Evolutionary conservation across 2,888 invertebrate species (phyloP).

Genomic region (Loripinus fragilis): DNA sequence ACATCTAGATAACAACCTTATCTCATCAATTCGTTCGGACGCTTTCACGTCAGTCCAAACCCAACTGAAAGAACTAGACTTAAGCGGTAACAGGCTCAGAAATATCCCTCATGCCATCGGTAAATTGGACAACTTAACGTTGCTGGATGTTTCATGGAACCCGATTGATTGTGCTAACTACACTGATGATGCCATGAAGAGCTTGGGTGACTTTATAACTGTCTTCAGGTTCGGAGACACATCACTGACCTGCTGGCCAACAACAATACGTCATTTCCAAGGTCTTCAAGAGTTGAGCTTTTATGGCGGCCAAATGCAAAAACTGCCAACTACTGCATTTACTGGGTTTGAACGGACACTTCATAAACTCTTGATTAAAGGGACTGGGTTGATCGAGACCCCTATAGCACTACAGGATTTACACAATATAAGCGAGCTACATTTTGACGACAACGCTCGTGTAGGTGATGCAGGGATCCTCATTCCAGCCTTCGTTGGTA

Average conservation of each 20-base stretch:
- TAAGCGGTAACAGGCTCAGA: slow-evolving; percentile 42
- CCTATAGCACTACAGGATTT: slow-evolving; percentile 60
- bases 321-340: slow-evolving; percentile 54
- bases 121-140: slow-evolving; percentile 34
- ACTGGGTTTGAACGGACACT: slow-evolving; percentile 60
- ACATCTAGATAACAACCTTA: slow-evolving; percentile 45
- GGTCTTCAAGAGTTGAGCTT: slow-evolving; percentile 45
- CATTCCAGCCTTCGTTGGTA: slow-evolving; percentile 58
- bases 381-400: slow-evolving; percentile 48
- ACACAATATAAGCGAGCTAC: slow-evolving; percentile 37
- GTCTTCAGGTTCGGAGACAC: slow-evolving; percentile 59
- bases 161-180: slow-evolving; percentile 29
- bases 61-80: slow-evolving; percentile 40
- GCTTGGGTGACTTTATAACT: slow-evolving; percentile 52
- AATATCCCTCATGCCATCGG: slow-evolving; percentile 34
- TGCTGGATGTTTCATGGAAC: slow-evolving; percentile 51
- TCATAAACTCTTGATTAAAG: slow-evolving; percentile 46
- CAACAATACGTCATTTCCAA: slow-evolving; percentile 51
- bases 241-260: slow-evolving; percentile 51
- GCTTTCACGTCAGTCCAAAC: slow-evolving; percentile 44
- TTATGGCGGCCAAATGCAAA: slow-evolving; percentile 48
- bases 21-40: slow-evolving; percentile 34
- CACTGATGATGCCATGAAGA: slow-evolving; percentile 44
- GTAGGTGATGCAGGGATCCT: slow-evolving; percentile 62
- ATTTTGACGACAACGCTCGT: slow-evolving; percentile 60